These are phyloP conservation scores for Zophobas atratus DNA, from an alignment of 1,140 invertebrate species.

Conservation along the genomic window DNA sequence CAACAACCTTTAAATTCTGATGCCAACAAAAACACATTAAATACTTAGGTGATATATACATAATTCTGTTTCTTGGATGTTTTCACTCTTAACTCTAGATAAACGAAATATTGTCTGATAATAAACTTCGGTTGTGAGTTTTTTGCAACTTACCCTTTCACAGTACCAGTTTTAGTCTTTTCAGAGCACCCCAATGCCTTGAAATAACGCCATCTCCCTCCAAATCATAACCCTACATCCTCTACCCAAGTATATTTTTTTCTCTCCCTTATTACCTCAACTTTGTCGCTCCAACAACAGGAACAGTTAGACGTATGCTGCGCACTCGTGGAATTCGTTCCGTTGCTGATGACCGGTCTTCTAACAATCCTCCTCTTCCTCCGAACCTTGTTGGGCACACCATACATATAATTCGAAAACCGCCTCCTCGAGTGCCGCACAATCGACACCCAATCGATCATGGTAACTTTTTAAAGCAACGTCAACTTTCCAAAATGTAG, in stretches of 20 bases:
- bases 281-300: constrained; percentile 66
- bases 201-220: too few relatives aligned
- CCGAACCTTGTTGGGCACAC: constrained; percentile 76
- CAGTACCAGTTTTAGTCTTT: too few relatives aligned
- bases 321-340: constrained; percentile 27
- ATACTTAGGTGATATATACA: too few relatives aligned
- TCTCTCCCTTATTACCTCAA: constrained; percentile 58
- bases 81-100: too few relatives aligned
- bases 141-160: too few relatives aligned
- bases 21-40: too few relatives aligned
- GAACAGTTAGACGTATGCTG: constrained; percentile 63
- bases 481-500: constrained; percentile 5
- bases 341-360: constrained; percentile 17
- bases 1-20: too few relatives aligned
- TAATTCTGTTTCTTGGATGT: too few relatives aligned
- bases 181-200: too few relatives aligned
- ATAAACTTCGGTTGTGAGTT: too few relatives aligned
- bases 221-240: too few relatives aligned
- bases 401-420: constrained; percentile 81
- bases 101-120: too few relatives aligned
- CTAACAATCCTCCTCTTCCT: constrained; percentile 51
- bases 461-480: constrained; percentile 61
- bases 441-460: constrained; percentile 88
- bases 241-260: neutral
- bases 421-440: constrained; percentile 80